A percentile compares a stretch with the other conserved stretches of the same genome.
Evolutionary conservation across 53 echinoderm and acorn worm genomes (phyloP).

Genomic region (Paracentrotus lividus): DNA sequence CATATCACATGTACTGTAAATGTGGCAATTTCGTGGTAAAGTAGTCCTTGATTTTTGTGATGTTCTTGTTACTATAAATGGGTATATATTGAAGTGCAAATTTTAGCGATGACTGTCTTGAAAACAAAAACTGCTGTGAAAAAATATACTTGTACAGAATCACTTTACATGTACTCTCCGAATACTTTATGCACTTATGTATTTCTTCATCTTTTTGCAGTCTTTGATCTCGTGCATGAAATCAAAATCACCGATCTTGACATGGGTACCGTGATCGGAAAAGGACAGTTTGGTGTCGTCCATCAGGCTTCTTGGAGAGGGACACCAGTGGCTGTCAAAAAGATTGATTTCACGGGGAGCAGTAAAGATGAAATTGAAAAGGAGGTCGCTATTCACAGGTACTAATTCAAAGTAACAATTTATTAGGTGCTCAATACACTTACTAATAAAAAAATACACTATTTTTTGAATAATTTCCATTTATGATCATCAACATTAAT

Average conservation of each 20-base stretch:
- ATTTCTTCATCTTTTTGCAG: background rate
- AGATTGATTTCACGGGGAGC: constrained; percentile 42
- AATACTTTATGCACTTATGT: background rate
- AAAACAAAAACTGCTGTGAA: no score
- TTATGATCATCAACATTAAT: background rate
- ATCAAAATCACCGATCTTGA: constrained; percentile 23
- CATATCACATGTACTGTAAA: no score
- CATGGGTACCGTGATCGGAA: constrained; percentile 42
- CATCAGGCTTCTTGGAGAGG: constrained; percentile 42
- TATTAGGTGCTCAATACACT: background rate
- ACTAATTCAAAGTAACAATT: background rate
- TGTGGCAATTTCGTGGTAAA: no score
- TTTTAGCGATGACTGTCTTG: no score
- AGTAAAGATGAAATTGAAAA: constrained; percentile 50
- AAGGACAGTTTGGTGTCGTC: constrained; percentile 61
- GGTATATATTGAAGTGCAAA: no score
- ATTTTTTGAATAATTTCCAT: background rate
- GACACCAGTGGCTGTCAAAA: constrained; percentile 68
- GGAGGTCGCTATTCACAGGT: constrained; percentile 63
- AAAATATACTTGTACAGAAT: no score
- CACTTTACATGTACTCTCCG: no score
- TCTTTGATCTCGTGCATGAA: constrained; percentile 33
- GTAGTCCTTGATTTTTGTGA: no score
- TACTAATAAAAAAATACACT: background rate
- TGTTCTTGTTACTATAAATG: no score